Evolutionary conservation across 2,113 vertebrate genomes (phyloP), one percentile per base, ranked within the genome.

Genomic region (Microcebus murinus): DNA sequence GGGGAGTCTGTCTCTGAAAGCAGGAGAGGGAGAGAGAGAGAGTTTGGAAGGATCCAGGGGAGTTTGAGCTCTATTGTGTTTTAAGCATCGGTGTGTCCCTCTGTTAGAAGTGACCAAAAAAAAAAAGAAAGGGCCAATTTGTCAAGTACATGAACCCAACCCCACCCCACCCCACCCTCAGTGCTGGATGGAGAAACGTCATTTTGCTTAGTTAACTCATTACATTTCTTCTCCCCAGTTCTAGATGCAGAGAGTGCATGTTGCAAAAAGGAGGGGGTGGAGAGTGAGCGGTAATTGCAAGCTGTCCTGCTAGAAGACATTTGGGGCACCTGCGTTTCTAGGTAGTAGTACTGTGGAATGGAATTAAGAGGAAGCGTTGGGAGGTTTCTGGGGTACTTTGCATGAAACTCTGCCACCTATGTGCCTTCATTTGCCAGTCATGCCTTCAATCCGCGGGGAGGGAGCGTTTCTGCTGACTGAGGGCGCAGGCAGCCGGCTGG

Each of bases 281-380:
- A 97, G 98, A 98, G 98, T 98, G 96, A 96, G 76, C 95, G 96
- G 87, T 98, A 98, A 98, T 98, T 98, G 98, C 96, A 96, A 81
- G 97, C 94, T 86, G 81, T 31, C 48, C 1, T 65, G 89, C 85
- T 94, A 52, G 27, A 89, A 86, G 45, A 8, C 34, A 68, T 65
- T 95, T 92, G 83, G 71, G 83, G 77, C 96, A 89, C 90, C 84
- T 67, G 84, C 97, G 91, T 65, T 92, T 98, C 2, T 65, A 79
- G 80, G 88, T 52, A 1, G 29, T 20, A 8, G 63, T 25, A 80
- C 25, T 36, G 25, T 68, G 70, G 74, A 25, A 17, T 6, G 36
- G 29, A 45, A 15, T 21, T 21, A 65, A 17, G 4, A 3, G 68
- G 34, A 15, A 34, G 67, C 21, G 6, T 2, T 12, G n/a, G 65